A percentile compares a stretch with the other conserved stretches of the same genome.
phyloP scores from a whole-genome alignment of 2,888 invertebrate genomes.

The Perithous albicinctus region DNA sequence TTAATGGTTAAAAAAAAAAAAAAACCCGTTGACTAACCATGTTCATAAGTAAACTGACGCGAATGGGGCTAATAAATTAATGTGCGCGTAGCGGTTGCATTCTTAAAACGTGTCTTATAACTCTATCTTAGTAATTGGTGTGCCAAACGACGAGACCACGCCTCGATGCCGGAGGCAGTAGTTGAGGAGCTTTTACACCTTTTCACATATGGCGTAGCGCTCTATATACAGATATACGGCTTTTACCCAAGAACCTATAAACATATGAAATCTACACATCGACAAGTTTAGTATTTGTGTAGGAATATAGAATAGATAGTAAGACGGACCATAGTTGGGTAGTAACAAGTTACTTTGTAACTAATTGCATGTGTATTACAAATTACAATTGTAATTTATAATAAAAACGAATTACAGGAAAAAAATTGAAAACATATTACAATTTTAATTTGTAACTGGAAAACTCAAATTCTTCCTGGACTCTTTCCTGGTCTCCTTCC shows the following conservation, averaged over 20 bases:
- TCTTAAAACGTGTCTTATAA: conserved; percentile 81
- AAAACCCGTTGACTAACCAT: conserved; percentile 69
- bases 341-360: conserved; percentile 74
- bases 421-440: no score
- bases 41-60: conserved; percentile 81
- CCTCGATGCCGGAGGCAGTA: conserved; percentile 76
- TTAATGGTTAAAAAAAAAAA: conserved; percentile 57
- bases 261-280: conserved; percentile 10
- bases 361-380: no score
- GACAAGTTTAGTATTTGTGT: conserved; percentile 19
- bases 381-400: no score
- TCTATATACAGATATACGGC: conserved; percentile 8
- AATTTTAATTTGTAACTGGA: no score
- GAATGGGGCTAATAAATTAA: conserved; percentile 82
- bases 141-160: conserved; percentile 76
- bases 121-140: conserved; percentile 81
- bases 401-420: no score
- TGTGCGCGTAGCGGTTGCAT: conserved; percentile 72
- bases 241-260: conserved; percentile 5
- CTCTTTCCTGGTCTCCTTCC: no score
- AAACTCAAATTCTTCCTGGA: no score
- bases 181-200: conserved; percentile 74
- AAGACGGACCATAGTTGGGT: conserved; percentile 71
- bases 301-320: conserved; percentile 66
- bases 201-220: conserved; percentile 38